Evolutionary conservation across 2,888 invertebrate species (phyloP).

Genomic region (Agrotis ipsilon): DNA sequence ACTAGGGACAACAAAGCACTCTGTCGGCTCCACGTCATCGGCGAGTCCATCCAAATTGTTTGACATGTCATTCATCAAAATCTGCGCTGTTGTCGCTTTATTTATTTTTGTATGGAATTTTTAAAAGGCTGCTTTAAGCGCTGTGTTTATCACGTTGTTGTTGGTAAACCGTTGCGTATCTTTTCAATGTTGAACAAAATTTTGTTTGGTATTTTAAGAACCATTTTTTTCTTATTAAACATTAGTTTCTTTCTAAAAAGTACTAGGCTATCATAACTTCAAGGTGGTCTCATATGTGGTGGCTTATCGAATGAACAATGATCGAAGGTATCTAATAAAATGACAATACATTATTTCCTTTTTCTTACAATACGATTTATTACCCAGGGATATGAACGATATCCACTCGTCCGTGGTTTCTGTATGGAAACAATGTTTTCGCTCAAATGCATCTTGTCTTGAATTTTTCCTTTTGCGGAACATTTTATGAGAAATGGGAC

Average conservation of each 20-base stretch:
- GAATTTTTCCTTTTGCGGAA: constrained; percentile 17
- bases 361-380: constrained; percentile 45
- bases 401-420: constrained; percentile 9
- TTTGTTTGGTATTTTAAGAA: neutral
- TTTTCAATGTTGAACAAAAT: neutral
- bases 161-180: constrained; percentile 5
- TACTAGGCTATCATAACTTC: too few species aligned
- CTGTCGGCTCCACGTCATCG: constrained; percentile 38
- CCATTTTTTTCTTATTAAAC: too few species aligned
- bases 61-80: constrained; percentile 58
- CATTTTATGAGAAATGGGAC: constrained; percentile 1
- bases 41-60: constrained; percentile 53
- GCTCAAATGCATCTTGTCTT: constrained; percentile 17
- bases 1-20: constrained; percentile 45
- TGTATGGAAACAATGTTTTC: constrained; percentile 27
- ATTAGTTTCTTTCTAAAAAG: too few species aligned
- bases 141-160: constrained; percentile 26
- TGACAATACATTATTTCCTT: constrained; percentile 42
- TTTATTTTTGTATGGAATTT: constrained; percentile 37
- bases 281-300: too few species aligned
- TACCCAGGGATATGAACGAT: constrained; percentile 38
- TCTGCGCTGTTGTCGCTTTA: constrained; percentile 36
- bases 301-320: neutral
- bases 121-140: constrained; percentile 22
- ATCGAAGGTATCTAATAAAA: constrained; percentile 34